Evolutionary conservation across 2,113 vertebrate species (phyloP).

Genomic region (Dasyornis broadbenti): DNA sequence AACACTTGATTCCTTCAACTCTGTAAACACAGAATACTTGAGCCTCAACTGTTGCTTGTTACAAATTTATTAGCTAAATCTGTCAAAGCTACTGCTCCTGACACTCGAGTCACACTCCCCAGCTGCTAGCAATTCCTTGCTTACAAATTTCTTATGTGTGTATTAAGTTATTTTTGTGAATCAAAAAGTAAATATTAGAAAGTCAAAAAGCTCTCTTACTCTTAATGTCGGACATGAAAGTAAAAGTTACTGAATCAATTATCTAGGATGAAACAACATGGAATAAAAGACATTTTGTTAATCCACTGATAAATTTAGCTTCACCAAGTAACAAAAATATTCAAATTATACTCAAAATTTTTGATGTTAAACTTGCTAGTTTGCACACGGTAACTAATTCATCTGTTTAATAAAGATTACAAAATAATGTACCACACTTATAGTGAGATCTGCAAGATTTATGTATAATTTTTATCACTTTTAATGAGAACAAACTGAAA

Average conservation of each 20-base stretch:
- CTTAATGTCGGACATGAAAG: not conserved
- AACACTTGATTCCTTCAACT: not conserved
- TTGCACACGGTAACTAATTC: not conserved
- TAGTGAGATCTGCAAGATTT: not conserved
- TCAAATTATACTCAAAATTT: not conserved
- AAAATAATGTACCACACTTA: not conserved
- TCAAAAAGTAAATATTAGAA: not conserved
- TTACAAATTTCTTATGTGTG: not conserved
- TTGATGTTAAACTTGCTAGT: not conserved
- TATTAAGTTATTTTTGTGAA: not conserved
- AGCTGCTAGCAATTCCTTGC: not conserved
- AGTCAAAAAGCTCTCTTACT: not conserved
- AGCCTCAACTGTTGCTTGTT: not conserved
- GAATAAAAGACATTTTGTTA: not conserved
- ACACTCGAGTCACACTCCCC: not conserved
- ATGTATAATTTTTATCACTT: not conserved
- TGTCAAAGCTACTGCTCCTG: not conserved
- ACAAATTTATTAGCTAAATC: not conserved
- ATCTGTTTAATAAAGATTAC: not conserved
- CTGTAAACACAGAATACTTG: not conserved
- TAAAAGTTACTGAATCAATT: not conserved
- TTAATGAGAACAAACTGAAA: not conserved
- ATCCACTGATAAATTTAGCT: not conserved
- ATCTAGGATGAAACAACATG: not conserved
- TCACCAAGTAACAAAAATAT: not conserved